These are phyloP conservation scores for Horisme vitalbata DNA, from an alignment of 2,888 invertebrate species.

Conservation along the genomic window DNA sequence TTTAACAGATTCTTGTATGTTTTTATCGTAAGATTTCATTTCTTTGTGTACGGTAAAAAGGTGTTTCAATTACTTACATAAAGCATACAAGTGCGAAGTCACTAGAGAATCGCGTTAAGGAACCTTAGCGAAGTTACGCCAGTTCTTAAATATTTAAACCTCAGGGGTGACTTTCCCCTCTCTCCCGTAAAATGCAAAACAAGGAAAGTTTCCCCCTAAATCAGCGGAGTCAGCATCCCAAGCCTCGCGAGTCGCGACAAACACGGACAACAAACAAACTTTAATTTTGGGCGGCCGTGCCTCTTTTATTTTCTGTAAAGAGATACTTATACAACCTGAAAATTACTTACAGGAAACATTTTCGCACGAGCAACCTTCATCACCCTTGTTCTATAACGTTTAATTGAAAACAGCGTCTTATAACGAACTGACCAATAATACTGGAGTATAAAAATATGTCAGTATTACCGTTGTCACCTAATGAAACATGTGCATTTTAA, in stretches of 20 bases:
- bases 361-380: constrained; percentile 18
- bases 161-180: constrained; percentile 69
- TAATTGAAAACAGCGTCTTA: too few species aligned
- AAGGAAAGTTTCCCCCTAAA: constrained; percentile 76
- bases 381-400: too few species aligned
- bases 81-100: constrained; percentile 53
- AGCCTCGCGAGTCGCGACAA: constrained; percentile 51
- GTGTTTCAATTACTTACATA: constrained; percentile 50
- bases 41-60: constrained; percentile 35
- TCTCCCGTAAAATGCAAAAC: constrained; percentile 74
- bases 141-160: constrained; percentile 77
- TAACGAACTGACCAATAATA: too few species aligned
- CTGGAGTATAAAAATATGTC: too few species aligned
- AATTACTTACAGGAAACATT: constrained; percentile 37
- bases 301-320: constrained; percentile 46
- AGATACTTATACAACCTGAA: constrained; percentile 34
- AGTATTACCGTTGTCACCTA: too few species aligned
- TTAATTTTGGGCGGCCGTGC: constrained; percentile 56
- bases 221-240: constrained; percentile 60
- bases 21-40: constrained; percentile 42
- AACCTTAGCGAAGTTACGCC: constrained; percentile 65
- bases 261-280: constrained; percentile 71
- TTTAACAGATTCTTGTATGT: constrained; percentile 50
- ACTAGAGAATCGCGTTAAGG: constrained; percentile 62
- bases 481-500: too few species aligned